Percentiles rank a stretch among this genome's conserved stretches.
Evolutionary conservation across 2,888 invertebrate genomes (phyloP).

Genomic region (Aspidapion aeneum): DNA sequence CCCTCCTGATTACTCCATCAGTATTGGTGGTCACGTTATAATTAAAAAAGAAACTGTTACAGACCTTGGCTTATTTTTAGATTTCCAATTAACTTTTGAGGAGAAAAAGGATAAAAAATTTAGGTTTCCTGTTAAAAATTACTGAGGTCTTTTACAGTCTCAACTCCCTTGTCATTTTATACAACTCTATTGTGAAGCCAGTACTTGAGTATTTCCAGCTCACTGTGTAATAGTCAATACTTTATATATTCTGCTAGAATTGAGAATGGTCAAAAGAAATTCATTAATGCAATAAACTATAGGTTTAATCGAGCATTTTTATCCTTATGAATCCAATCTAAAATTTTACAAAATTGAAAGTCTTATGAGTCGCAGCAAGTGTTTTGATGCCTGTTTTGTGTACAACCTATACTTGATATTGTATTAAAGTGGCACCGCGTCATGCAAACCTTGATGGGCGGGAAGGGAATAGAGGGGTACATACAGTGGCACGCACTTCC

Average conservation of each 20-base stretch:
- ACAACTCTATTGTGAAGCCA: not conserved
- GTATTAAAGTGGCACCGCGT: too few relatives aligned
- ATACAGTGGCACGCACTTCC: too few relatives aligned
- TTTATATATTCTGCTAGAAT: not conserved
- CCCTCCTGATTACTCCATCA: not conserved
- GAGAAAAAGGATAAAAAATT: not conserved
- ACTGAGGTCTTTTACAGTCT: not conserved
- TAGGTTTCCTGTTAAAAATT: not conserved
- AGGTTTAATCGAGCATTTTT: too few relatives aligned
- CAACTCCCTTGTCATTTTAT: not conserved
- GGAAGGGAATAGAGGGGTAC: too few relatives aligned
- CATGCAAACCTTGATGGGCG: too few relatives aligned
- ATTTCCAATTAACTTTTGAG: not conserved
- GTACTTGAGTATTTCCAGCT: too few relatives aligned
- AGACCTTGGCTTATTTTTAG: not conserved
- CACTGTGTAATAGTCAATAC: too few relatives aligned
- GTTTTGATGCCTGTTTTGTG: not conserved
- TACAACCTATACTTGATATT: not conserved
- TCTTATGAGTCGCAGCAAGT: not conserved
- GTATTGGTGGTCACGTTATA: not conserved
- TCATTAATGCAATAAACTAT: not conserved
- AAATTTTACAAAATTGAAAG: not conserved
- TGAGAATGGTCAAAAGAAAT: not conserved
- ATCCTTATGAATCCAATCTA: not conserved
- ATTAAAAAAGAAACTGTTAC: not conserved